Evolutionary conservation across 2,888 invertebrate species (phyloP).

Genomic region (Hoplodrina ambigua): DNA sequence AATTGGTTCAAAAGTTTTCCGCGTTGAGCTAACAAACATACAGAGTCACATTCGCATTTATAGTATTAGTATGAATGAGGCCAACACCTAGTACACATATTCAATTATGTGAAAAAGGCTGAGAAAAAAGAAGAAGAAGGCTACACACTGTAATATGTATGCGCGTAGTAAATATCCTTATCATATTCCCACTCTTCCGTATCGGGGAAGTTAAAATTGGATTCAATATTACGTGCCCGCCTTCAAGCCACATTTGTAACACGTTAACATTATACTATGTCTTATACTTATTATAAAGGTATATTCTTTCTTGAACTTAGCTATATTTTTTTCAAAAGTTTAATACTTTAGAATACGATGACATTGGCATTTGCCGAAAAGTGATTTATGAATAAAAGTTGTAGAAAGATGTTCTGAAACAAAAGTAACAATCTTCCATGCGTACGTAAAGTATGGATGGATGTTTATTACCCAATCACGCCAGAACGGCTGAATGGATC

Average conservation of each 20-base stretch:
- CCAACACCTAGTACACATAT: neutral
- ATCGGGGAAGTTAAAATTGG: constrained; percentile 53
- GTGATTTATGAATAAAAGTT: neutral
- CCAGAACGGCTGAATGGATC: too few relatives aligned
- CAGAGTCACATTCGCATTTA: too few relatives aligned
- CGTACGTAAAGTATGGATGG: too few relatives aligned
- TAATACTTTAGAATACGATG: neutral
- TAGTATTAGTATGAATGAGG: too few relatives aligned
- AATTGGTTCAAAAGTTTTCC: too few relatives aligned
- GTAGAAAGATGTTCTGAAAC: too few relatives aligned
- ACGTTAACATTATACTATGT: constrained; percentile 10
- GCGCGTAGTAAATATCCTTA: constrained; percentile 40
- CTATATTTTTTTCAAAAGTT: neutral
- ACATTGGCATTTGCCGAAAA: neutral
- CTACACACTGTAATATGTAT: neutral
- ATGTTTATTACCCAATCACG: too few relatives aligned
- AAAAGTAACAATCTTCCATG: neutral
- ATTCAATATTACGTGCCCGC: constrained; percentile 43
- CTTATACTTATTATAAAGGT: neutral
- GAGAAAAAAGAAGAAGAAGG: neutral
- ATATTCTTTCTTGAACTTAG: neutral
- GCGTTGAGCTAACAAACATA: too few relatives aligned
- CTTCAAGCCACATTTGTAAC: constrained; percentile 37
- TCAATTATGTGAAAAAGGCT: neutral
- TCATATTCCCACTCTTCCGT: constrained; percentile 26